Evolutionary conservation across 2,797 vertebrate species (phyloP), one percentile per base, ranked within the genome.

Genomic region (Tragopan temminckii): DNA sequence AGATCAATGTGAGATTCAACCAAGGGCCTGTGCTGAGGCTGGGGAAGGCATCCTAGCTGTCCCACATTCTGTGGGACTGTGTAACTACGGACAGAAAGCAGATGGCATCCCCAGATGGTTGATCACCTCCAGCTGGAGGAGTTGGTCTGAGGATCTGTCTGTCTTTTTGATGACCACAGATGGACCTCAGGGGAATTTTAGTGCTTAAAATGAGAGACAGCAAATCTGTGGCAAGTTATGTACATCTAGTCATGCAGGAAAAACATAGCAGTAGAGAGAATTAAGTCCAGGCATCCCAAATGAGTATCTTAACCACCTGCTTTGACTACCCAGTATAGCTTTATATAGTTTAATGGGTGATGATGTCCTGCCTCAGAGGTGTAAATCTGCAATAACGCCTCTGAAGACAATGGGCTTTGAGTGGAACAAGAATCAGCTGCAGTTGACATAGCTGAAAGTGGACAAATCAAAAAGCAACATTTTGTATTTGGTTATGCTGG

Each of bases 381-480:
- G 48, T 31, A 76, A 67, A 76, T n/a, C 50, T 63, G 62, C 43
- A 79, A 23, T 24, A 63, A 43, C 17, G 40, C 48, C 10, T 17
- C 53, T 33, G 52, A 71, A 82, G 71, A 29, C 72, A 72, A 18
- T 3, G 43, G 23, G 52, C 21, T 36, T n/a, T 45, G 29, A 58
- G 53, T 2, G 31, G 74, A 61, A 55, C 14, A 31, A 38, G 64
- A 68, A 23, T 46, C 11, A 13, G 48, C 19, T 50, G n/a, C 23
- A 33, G 46, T 42, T 1, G 0, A 29, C 12, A 17, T 0, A 1
- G 8, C 46, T 55, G 36, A 8, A 62, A 80, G 36, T 0, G 4
- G 35, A 55, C 13, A 53, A 61, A 25, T 57, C 11, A 45, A 45
- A 55, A 7, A 55, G 13, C 38, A 57, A 33, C 61, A 52, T 72